A percentile compares a stretch with the other conserved stretches of the same genome.
Conservation (phyloP, 2,888 invertebrate species). For the Pimpla rufipes region DNA sequence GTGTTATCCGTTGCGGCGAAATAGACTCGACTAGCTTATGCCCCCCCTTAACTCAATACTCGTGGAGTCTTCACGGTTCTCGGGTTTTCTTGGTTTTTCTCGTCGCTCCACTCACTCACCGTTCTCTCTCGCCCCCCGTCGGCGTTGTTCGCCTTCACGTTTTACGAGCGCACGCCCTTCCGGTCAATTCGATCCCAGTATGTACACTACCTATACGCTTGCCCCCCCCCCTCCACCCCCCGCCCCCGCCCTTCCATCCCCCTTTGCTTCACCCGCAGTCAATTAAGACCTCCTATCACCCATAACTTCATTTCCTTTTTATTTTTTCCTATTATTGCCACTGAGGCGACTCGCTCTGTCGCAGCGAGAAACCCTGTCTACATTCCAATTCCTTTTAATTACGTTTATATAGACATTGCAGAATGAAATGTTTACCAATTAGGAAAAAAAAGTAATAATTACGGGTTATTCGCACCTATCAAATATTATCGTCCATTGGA, state of each 20-base stretch:
- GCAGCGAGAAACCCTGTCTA: background rate
- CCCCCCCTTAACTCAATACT: conserved; percentile 60
- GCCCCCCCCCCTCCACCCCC: conserved; percentile 25
- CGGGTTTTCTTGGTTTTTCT: conserved; percentile 38
- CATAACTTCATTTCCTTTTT: conserved; percentile 55
- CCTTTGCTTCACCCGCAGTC: conserved; percentile 49
- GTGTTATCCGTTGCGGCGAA: conserved; percentile 65
- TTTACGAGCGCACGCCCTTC: conserved; percentile 70
- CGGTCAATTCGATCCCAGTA: conserved; percentile 67
- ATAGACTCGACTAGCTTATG: conserved; percentile 51
- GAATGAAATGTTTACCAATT: background rate
- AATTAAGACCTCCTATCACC: conserved; percentile 65
- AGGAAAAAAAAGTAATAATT: no score
- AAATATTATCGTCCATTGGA: no score
- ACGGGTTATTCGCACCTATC: no score
- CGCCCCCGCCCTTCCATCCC: background rate
- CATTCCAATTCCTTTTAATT: background rate
- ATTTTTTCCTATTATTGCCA: conserved; percentile 41
- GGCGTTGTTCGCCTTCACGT: conserved; percentile 60
- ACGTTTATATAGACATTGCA: background rate
- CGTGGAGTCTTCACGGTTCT: conserved; percentile 54
- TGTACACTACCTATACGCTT: conserved; percentile 57
- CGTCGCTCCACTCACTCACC: conserved; percentile 54
- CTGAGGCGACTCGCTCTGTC: background rate
- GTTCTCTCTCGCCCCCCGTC: conserved; percentile 45